Conservation (phyloP, 2,113 vertebrate species). For the Sinocyclocheilus anophthalmus region DNA sequence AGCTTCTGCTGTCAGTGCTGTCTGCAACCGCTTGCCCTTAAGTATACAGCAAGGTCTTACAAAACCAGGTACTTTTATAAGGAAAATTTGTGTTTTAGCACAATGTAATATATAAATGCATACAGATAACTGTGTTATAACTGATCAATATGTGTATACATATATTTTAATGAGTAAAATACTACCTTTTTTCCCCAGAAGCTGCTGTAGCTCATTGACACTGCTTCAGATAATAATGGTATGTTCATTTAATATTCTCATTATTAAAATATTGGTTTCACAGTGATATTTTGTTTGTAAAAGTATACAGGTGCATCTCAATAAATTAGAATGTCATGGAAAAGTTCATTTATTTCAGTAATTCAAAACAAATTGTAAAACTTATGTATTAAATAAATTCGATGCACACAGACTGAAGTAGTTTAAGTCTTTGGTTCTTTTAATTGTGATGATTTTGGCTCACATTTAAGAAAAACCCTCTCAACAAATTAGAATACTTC, state of each 20-base stretch:
- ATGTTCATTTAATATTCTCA: slow-evolving; percentile 30
- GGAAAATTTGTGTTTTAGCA: not conserved
- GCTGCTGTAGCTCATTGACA: slow-evolving; percentile 7
- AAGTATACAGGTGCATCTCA: too few relatives aligned
- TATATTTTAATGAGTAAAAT: not conserved
- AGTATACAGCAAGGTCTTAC: not conserved
- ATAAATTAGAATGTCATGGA: too few relatives aligned
- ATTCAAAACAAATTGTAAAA: too few relatives aligned
- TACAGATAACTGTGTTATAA: not conserved
- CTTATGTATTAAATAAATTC: too few relatives aligned
- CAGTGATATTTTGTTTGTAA: not conserved
- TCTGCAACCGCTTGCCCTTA: not conserved
- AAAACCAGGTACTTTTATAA: not conserved
- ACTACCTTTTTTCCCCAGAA: slow-evolving; percentile 12
- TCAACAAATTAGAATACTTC: too few relatives aligned
- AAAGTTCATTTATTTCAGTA: too few relatives aligned
- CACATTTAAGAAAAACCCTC: too few relatives aligned
- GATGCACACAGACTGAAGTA: too few relatives aligned
- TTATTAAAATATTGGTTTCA: not conserved
- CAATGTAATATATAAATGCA: not conserved
- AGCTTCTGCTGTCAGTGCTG: not conserved
- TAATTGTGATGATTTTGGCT: too few relatives aligned
- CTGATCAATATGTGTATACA: not conserved
- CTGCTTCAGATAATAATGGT: slow-evolving; percentile 44
- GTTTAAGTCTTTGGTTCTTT: too few relatives aligned